Evolutionary conservation across 1,140 invertebrate species (phyloP), one percentile per base, ranked within the genome.

Genomic region (Geopemphigus sp.): DNA sequence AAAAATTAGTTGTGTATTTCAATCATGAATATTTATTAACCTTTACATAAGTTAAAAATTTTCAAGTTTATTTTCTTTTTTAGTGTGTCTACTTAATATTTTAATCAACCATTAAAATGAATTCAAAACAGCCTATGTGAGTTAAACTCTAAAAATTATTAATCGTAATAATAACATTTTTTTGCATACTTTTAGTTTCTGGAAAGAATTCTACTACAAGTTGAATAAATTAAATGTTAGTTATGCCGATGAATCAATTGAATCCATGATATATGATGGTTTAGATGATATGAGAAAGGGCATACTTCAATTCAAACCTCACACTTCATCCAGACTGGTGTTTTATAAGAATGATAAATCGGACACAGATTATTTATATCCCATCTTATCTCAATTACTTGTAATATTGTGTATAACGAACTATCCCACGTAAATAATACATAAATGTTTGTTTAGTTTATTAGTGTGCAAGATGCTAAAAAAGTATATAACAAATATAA

Each of bases 321-420:
- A 78, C n/a, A 1, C 39, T 32, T 78, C 74, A 26, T 61, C 74
- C 2, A 14, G 74, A 12, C 24, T 78, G 1, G 24, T 78, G 29
- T 78, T 78, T 63, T 78, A 78, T 29, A 78, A 78, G 29, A 61
- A 24, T n/a, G 74, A 78, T 63, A 63, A 78, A 78, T 59, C 74
- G 24, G 74, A 78, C 47, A 47, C 74, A n/a, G 57, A 78, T 11
- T 63, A 50, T 29, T 50, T 78, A 61, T 78, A 63, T 61, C 57
- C 74, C 17, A 63, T 78, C 10, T 5, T 78, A 11, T 78, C 74
- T 6, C 74, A 78, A 78, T 63, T 78, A 59, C 74, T 78, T 59
- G 74, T 78, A 78, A 78, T 78, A 59, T 39, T 39, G 32, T 39
- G 8, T 39, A 39, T 39, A 8, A 4, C 8, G 5, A 17, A 17